Conservation (phyloP, 2,888 invertebrate genomes). For the Petrolisthes cinctipes region DNA sequence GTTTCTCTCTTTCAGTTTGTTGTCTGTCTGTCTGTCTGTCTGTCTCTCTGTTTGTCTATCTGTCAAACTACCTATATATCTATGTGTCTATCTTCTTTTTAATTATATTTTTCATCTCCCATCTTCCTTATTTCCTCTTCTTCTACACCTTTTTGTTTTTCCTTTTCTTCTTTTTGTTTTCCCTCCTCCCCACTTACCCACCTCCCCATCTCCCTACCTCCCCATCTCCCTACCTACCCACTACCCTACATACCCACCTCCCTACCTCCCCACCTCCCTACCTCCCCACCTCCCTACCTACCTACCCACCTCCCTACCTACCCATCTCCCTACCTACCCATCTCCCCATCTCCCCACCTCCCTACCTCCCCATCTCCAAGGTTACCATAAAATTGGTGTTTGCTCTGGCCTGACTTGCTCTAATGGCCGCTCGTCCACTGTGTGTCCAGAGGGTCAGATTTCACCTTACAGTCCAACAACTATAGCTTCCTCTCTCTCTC, state of each 20-base stretch:
- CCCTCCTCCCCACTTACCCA: background rate
- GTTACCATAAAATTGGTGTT: constrained; percentile 32
- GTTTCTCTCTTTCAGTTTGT: background rate
- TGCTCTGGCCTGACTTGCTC: constrained; percentile 20
- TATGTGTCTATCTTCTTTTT: background rate
- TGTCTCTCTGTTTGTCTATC: no score
- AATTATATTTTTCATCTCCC: background rate
- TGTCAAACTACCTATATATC: background rate
- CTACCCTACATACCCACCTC: background rate
- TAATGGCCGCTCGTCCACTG: constrained; percentile 27
- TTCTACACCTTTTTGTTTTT: background rate
- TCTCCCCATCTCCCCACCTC: background rate
- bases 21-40: no score
- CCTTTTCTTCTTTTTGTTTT: background rate
- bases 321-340: background rate
- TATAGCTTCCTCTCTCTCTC: background rate
- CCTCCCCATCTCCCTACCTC: background rate
- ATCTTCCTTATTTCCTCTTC: background rate
- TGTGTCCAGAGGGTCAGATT: constrained; percentile 32
- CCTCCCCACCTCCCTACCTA: background rate
- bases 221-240: background rate
- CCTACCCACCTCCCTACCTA: background rate
- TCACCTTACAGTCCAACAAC: background rate
- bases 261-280: background rate
- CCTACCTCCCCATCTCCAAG: background rate